Base-by-base conservation (phyloP, 2,888 invertebrate genomes). In the Phasia obesa region DNA sequence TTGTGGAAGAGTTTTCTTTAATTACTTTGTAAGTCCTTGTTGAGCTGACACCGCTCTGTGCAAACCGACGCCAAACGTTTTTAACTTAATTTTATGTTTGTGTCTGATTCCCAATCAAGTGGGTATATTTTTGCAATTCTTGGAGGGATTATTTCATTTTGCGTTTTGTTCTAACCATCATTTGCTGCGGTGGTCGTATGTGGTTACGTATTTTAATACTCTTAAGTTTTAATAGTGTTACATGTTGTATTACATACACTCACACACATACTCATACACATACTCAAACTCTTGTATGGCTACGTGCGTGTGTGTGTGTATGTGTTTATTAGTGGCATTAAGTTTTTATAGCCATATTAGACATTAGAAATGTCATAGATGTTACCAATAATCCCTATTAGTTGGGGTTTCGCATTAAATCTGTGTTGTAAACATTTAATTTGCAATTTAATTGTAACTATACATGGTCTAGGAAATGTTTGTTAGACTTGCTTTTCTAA, bases 161-260 rank as follows among this genome's bases (percentile, higher is more conserved):
- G 69, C 60, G 62, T 69, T 74, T 69, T 70, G 27, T 70, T 67
- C 25, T 70, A 74, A 78, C 69, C 70, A 60, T 57, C 70, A 65
- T 49, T 44, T 51, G 74, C 70, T 76, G 75, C 67, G 81, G 81
- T 81, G 70, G 65, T 27, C 70, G 76, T 71, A 74, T 83, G 83
- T 79, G 82, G 82, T 85, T 83, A 71, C 70, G 81, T 84, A 70
- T 84, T 67, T 77, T 86, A 86, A 86, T 85, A 64, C 84, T 73
- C 71, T 86, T 84, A 84, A 79, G 76, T 57, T 69, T 74, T 57
- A 49, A 38, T 17, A 53, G 51, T 70, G 17, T 55, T 31, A 23
- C 23, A 17, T 51, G 4, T n/a, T 11, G 15, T 42, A 42, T 11
- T 2, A 57, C 47, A 44, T 11, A 25, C n/a, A 11, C 11, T 2